phyloP scores from a whole-genome alignment of 2,113 vertebrate species.

The Burhinus bistriatus region DNA sequence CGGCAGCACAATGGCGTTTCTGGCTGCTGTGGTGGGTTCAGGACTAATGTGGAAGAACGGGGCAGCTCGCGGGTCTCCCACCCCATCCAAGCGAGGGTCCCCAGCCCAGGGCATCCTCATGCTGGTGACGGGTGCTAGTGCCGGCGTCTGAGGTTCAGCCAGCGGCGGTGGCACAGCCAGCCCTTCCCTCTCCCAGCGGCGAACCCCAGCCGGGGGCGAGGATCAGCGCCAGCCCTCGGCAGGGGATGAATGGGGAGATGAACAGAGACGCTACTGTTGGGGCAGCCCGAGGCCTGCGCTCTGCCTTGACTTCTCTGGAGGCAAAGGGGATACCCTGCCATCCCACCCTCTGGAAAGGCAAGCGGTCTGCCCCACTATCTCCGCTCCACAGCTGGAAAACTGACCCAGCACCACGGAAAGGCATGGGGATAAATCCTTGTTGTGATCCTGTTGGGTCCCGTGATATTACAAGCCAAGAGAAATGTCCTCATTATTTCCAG shows the following conservation, averaged over 20 bases:
- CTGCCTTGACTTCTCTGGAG: background rate
- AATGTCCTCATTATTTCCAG: conserved; percentile 63
- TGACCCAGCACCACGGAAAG: background rate
- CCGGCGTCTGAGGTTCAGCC: background rate
- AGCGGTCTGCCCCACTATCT: background rate
- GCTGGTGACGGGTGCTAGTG: background rate
- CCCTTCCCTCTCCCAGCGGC: background rate
- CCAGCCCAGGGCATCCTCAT: rapidly evolving
- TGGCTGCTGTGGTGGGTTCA: background rate
- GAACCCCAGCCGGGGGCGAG: background rate
- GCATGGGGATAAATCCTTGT: background rate
- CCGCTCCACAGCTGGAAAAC: background rate
- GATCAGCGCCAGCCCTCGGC: background rate
- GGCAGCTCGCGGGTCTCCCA: background rate
- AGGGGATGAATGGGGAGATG: background rate
- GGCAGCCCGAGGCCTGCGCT: background rate
- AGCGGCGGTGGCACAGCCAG: background rate
- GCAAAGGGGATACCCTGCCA: background rate
- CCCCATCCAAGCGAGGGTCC: background rate
- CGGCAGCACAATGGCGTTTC: background rate
- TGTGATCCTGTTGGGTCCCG: conserved; percentile 46
- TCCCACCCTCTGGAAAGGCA: background rate
- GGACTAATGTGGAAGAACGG: background rate
- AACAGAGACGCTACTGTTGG: conserved; percentile 11
- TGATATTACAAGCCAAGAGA: conserved; percentile 53